Evolutionary conservation across 1,140 invertebrate species (phyloP), one percentile per base, ranked within the genome.

Genomic region (Lasioglossum baleicum): DNA sequence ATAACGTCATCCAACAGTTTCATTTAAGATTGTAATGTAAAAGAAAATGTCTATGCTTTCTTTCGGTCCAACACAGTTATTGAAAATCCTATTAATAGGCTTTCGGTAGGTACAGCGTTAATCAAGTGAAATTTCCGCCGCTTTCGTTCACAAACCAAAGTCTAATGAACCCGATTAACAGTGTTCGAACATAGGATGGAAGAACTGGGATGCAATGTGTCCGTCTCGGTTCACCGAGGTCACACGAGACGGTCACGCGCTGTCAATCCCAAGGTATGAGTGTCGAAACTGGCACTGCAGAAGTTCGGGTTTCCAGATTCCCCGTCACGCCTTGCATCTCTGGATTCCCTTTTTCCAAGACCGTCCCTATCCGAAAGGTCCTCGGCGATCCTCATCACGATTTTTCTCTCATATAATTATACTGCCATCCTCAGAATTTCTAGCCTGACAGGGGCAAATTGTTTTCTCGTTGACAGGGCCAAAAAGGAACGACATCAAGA

Each of bases 181-280:
- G 8, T 44, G 10, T 13, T 11, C 8, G 20, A 15, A 0, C 17
- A 6, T 15, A 56, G 20, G 58, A 61, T 61, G 22, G 22, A 61
- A 17, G 35, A 35, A 35, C 35, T 35, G 60, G 31, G 48, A 82
- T 82, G 78, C 80, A 82, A 88, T 75, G 87, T 81, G 64, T 56
- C 51, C 72, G 84, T 83, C 64, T 82, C 83, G 83, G 77, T 88
- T 83, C 79, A 63, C 71, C 71, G 85, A 82, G 84, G 81, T 83
- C 83, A 78, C 60, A 82, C 78, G 66, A 85, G 78, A 85, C 64
- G 75, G 87, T 88, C 83, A 88, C 76, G 86, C 86, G 64, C 83
- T 82, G 81, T 69, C 70, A 83, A 44, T 70, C 83, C 40, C 20
- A 74, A 60, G 84, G 80, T 86, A 88, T 88, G 84, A 58, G 56